Percentiles rank a stretch among this genome's conserved stretches.
These are phyloP conservation scores for Notolepis coatsorum DNA, from an alignment of 2,797 vertebrate genomes.

Conservation along the genomic window DNA sequence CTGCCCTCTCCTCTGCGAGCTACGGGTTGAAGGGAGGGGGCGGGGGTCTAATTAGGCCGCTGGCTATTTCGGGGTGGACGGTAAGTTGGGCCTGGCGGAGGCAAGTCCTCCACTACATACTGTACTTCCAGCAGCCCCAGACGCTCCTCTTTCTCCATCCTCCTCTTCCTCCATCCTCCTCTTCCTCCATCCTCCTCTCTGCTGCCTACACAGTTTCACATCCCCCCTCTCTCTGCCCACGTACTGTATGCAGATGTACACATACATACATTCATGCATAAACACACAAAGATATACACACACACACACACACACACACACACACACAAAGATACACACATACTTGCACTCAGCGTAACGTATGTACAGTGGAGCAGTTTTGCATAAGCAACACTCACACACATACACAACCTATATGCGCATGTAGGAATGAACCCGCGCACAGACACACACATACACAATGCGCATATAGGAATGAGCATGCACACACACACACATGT, in stretches of 20 bases:
- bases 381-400: too few relatives aligned
- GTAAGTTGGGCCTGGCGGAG: neutral
- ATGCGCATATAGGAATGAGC: neutral
- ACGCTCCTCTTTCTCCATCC: conserved; percentile 10
- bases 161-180: too few relatives aligned
- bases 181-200: neutral
- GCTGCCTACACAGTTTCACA: neutral
- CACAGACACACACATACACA: too few relatives aligned
- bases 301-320: conserved; percentile 16
- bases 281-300: conserved; percentile 1
- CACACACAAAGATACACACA: conserved; percentile 20
- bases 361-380: too few relatives aligned
- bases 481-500: conserved; percentile 22
- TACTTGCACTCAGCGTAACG: too few relatives aligned
- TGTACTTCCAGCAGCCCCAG: neutral
- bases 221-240: neutral
- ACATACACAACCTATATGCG: too few relatives aligned
- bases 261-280: neutral
- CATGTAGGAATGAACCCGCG: too few relatives aligned
- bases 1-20: neutral
- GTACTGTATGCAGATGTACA: neutral
- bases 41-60: conserved; percentile 5
- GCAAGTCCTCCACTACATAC: neutral
- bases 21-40: conserved; percentile 3
- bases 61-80: neutral